These are phyloP conservation scores for Eremophila alpestris DNA, from an alignment of 2,797 vertebrate species.

Conservation along the genomic window DNA sequence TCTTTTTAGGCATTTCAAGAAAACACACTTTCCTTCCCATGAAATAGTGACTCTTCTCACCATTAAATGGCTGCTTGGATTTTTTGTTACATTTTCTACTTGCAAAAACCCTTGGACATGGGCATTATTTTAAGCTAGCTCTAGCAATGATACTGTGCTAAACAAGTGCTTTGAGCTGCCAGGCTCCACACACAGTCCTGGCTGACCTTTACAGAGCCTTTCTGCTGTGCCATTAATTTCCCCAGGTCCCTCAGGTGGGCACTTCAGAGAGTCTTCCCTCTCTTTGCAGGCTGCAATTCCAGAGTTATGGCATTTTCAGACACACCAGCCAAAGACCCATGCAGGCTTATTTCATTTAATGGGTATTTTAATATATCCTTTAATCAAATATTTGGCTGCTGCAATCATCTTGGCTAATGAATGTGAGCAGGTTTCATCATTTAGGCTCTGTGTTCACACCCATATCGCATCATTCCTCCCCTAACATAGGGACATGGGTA, in stretches of 20 bases:
- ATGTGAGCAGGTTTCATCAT: too few species aligned
- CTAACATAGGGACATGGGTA: slow-evolving; percentile 19
- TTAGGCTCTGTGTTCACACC: too few species aligned
- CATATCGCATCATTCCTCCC: neutral
- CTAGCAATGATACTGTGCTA: neutral
- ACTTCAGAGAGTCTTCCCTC: neutral
- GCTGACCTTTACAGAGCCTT: neutral
- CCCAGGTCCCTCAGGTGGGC: neutral
- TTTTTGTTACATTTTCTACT: neutral
- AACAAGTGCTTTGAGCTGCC: neutral
- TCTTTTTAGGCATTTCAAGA: neutral
- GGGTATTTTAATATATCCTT: slow-evolving; percentile 40
- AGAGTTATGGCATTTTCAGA: neutral
- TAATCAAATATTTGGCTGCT: slow-evolving; percentile 54
- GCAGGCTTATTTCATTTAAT: neutral
- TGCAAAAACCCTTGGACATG: neutral
- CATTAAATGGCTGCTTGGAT: neutral
- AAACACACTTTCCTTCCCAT: neutral
- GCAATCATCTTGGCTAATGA: slow-evolving; percentile 55
- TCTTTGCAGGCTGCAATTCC: neutral
- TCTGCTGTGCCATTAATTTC: neutral
- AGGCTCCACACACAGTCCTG: neutral
- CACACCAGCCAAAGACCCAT: neutral
- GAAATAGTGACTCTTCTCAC: neutral
- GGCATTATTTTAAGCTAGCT: neutral